Evolutionary conservation across 2,797 vertebrate species (phyloP).

Genomic region (Champsocephalus esox): DNA sequence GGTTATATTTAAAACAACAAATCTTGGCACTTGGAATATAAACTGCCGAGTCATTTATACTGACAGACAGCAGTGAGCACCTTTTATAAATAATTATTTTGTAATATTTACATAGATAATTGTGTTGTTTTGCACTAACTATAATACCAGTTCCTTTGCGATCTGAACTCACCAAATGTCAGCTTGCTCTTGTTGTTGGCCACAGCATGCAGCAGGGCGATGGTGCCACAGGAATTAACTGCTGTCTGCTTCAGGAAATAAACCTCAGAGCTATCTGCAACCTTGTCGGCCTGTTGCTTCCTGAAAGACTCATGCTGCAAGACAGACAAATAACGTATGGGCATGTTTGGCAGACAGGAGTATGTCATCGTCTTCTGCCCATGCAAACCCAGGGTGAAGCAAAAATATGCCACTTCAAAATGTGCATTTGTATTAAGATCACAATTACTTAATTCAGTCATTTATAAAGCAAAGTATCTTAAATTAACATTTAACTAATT

Average conservation of each 20-base stretch:
- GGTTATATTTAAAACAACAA: not conserved
- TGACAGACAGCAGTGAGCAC: not conserved
- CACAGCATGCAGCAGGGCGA: slow-evolving; percentile 93
- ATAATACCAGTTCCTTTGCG: not conserved
- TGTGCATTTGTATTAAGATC: not conserved
- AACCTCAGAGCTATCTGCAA: slow-evolving; percentile 85
- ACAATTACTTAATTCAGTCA: not conserved
- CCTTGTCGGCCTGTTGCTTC: slow-evolving; percentile 88
- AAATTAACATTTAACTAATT: no score
- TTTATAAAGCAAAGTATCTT: not conserved
- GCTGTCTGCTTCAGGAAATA: slow-evolving; percentile 96
- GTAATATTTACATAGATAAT: not conserved
- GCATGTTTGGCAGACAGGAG: slow-evolving; percentile 12
- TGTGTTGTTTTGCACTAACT: not conserved
- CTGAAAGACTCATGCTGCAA: slow-evolving; percentile 93
- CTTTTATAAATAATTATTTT: not conserved
- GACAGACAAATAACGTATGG: not conserved
- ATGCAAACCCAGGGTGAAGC: not conserved
- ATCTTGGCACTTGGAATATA: not conserved
- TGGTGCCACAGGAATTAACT: slow-evolving; percentile 95
- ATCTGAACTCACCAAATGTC: slow-evolving; percentile 88
- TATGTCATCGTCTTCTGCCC: slow-evolving; percentile 8
- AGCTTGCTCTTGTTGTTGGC: slow-evolving; percentile 93
- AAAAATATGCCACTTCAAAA: slow-evolving; percentile 6
- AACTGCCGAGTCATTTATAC: slow-evolving; percentile 13